Evolutionary conservation across 2,113 vertebrate species (phyloP).

Genomic region (Azemiops feae): DNA sequence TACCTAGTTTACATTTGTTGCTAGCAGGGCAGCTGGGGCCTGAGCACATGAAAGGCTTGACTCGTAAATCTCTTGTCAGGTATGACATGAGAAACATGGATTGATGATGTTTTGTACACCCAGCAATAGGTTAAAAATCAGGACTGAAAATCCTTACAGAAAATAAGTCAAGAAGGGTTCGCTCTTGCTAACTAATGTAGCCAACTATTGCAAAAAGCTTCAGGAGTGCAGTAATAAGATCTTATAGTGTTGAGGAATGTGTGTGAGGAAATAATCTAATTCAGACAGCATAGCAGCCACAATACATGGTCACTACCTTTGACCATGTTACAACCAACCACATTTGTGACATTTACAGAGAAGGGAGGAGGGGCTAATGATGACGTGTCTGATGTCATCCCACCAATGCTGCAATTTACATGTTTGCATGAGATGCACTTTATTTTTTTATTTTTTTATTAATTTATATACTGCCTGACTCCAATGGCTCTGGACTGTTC

Average conservation of each 20-base stretch:
- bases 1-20: neutral
- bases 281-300: neutral
- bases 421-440: neutral
- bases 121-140: neutral
- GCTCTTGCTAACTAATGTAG: neutral
- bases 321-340: neutral
- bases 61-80: neutral
- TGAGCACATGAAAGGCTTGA: neutral
- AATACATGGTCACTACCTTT: neutral
- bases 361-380: neutral
- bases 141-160: fast-evolving
- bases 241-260: neutral
- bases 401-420: neutral
- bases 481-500: neutral
- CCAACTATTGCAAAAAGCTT: neutral
- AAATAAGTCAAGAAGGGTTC: neutral
- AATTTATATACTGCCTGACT: neutral
- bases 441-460: neutral
- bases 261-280: neutral
- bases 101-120: neutral
- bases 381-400: neutral
- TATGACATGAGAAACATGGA: neutral
- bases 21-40: neutral
- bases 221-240: neutral
- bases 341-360: neutral